These are phyloP conservation scores for Cettia cetti DNA, from an alignment of 2,113 vertebrate genomes.

Conservation along the genomic window DNA sequence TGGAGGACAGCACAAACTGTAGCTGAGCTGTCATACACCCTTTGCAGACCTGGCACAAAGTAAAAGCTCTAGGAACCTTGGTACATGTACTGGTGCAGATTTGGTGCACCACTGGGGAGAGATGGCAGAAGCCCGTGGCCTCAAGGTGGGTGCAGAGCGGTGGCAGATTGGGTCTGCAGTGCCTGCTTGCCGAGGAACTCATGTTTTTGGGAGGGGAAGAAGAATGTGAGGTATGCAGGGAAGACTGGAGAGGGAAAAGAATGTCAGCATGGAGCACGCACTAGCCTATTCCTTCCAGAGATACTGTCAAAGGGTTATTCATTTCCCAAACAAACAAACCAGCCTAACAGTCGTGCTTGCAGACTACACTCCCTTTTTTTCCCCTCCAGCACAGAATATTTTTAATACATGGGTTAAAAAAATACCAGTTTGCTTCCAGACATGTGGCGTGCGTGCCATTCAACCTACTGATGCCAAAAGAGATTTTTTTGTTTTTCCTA, in stretches of 20 bases:
- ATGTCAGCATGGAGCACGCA: slow-evolving; percentile 12
- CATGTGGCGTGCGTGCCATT: neutral
- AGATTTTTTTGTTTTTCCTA: neutral
- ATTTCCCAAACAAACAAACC: slow-evolving; percentile 62
- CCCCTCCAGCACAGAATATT: neutral
- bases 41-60: neutral
- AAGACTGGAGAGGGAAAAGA: slow-evolving; percentile 40
- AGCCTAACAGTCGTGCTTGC: neutral
- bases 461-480: slow-evolving; percentile 35
- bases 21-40: rapidly evolving
- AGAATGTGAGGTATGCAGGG: slow-evolving; percentile 63
- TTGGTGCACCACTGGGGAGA: neutral
- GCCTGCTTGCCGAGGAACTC: neutral
- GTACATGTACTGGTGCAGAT: rapidly evolving
- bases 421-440: neutral
- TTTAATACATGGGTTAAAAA: slow-evolving; percentile 37
- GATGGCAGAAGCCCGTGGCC: neutral
- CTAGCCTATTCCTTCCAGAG: slow-evolving; percentile 30
- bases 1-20: rapidly evolving
- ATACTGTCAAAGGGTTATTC: slow-evolving; percentile 66
- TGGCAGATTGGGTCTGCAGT: neutral
- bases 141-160: neutral
- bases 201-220: slow-evolving; percentile 17
- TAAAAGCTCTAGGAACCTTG: neutral
- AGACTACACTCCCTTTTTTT: slow-evolving; percentile 47